Base-by-base conservation (phyloP, 2,888 invertebrate species). In the Lottia gigantea region DNA sequence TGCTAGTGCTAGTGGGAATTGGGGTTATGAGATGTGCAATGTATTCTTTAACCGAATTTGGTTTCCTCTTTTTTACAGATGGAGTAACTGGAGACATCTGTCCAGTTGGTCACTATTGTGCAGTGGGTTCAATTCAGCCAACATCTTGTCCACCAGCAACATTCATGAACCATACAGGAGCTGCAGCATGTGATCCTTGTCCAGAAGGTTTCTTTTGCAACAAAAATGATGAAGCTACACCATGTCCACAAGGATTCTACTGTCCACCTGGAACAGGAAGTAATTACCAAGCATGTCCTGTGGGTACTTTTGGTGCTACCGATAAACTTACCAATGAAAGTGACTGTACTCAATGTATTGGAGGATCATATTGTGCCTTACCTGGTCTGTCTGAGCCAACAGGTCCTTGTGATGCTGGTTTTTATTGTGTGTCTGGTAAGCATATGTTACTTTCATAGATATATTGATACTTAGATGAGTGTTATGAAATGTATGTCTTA, bases 181-280 rank as follows among this genome's bases (percentile, higher is more conserved):
- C 83, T 1, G 72, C 79, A 0, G 72, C 62, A 4, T 87, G 86
- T 66, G 73, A 81, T 72, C 72, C 71, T 19, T 87, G 87, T 70
- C 86, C 86, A 19, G 75, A 79, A 64, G 86, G 87, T 2, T 83
- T 78, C 75, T 82, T 80, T 74, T 87, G 86, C 71, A 82, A 79
- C 12, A 79, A 82, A 47, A 81, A 84, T 0, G 77, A 79, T 65
- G 68, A 74, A 3, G 82, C 82, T 47, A 83, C 84, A 46, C 81
- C 84, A 11, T 87, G 87, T 70, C 86, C 86, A 0, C 85, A 85
- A 71, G 87, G 87, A 8, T 82, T 73, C 71, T 86, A 83, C 76
- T 83, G 82, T 62, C 81, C 83, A 7, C 67, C 71, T 40, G 83
- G 82, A 11, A 86, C 86, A 11, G 85, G 84, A 8, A 73, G 76